phyloP scores from a whole-genome alignment of 1,140 invertebrate genomes.

The Branchinecta lynchi region DNA sequence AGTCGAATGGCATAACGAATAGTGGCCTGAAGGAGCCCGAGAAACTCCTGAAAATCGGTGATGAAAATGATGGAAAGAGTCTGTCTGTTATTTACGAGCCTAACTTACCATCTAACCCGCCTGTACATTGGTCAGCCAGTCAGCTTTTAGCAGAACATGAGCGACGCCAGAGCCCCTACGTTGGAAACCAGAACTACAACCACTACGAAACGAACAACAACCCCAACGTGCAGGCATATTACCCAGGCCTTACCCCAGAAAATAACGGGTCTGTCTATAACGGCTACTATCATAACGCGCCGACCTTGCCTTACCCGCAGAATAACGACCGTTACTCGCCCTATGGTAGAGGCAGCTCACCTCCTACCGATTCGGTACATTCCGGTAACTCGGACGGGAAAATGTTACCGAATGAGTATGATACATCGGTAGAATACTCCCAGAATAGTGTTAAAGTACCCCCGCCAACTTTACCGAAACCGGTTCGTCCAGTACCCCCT shows the following conservation, averaged over 20 bases:
- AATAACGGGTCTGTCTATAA: not conserved
- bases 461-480: constrained; percentile 21
- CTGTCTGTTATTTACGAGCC: constrained; percentile 19
- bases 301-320: not conserved
- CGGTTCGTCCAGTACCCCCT: constrained; percentile 3
- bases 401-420: not conserved
- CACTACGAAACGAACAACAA: constrained; percentile 14
- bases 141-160: constrained; percentile 43
- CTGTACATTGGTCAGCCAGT: constrained; percentile 37
- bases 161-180: constrained; percentile 36
- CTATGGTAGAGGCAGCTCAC: not conserved
- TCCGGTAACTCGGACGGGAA: not conserved
- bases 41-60: not conserved
- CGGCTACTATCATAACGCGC: not conserved
- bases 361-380: not conserved
- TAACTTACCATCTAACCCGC: constrained; percentile 11
- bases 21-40: not conserved
- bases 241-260: not conserved
- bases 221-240: constrained; percentile 10
- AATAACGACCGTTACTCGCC: not conserved
- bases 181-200: constrained; percentile 11
- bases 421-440: constrained; percentile 3
- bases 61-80: constrained; percentile 12
- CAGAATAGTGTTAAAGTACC: constrained; percentile 13
- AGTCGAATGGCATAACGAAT: not conserved